phyloP scores from a whole-genome alignment of 1,140 invertebrate genomes.

The Panulirus ornatus region DNA sequence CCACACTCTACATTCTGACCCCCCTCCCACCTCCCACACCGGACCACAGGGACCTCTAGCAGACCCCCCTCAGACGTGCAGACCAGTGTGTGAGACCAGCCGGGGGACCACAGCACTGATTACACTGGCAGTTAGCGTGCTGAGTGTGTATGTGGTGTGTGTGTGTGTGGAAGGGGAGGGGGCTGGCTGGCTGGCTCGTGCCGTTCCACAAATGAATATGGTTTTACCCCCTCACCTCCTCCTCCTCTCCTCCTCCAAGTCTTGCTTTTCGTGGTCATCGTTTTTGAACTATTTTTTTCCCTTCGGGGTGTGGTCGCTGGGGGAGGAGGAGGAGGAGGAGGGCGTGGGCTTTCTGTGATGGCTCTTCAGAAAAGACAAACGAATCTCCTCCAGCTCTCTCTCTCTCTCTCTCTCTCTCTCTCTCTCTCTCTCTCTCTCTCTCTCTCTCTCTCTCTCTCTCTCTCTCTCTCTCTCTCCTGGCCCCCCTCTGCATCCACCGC shows the following conservation, averaged over 20 bases:
- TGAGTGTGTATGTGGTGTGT: background rate
- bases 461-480: slow-evolving; percentile 7
- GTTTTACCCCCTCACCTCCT: background rate
- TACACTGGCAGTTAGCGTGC: too few species aligned
- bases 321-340: background rate
- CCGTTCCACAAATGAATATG: background rate
- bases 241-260: background rate
- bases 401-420: slow-evolving; percentile 2
- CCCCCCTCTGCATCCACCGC: background rate
- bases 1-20: too few species aligned
- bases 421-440: background rate
- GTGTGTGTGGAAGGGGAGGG: too few species aligned
- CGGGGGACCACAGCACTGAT: too few species aligned
- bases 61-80: too few species aligned
- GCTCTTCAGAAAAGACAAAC: background rate
- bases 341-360: too few species aligned
- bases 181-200: too few species aligned
- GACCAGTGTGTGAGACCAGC: too few species aligned
- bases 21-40: too few species aligned
- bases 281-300: background rate
- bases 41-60: too few species aligned
- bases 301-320: background rate
- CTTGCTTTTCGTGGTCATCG: background rate
- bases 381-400: background rate
- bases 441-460: background rate